A percentile compares a stretch with the other conserved stretches of the same genome.
Evolutionary conservation across 2,888 invertebrate genomes (phyloP).

Genomic region (Byasa hedistus): DNA sequence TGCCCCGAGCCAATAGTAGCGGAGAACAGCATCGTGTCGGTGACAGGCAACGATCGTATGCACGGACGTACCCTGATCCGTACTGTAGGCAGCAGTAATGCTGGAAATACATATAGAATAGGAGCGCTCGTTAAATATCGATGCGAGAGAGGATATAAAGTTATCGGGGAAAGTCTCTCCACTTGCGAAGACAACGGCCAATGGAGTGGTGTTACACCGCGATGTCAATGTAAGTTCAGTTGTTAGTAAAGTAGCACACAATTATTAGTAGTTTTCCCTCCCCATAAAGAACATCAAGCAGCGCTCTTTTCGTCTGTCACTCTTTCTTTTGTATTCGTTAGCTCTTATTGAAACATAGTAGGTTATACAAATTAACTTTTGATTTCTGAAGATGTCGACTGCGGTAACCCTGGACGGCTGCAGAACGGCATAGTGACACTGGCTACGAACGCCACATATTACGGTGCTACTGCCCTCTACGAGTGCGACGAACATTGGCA

Average conservation of each 20-base stretch:
- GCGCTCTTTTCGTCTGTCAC: not conserved
- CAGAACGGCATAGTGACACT: slow-evolving; percentile 87
- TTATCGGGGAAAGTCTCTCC: slow-evolving; percentile 90
- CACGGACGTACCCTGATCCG: slow-evolving; percentile 91
- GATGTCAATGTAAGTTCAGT: slow-evolving; percentile 87
- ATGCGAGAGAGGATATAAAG: slow-evolving; percentile 93
- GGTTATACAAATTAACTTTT: not conserved
- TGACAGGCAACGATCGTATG: slow-evolving; percentile 94
- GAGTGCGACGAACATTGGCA: slow-evolving; percentile 90
- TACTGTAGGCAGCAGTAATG: slow-evolving; percentile 84
- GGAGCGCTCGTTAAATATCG: slow-evolving; percentile 92
- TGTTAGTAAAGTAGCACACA: not conserved
- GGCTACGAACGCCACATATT: slow-evolving; percentile 93
- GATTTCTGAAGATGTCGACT: slow-evolving; percentile 86
- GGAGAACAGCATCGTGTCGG: slow-evolving; percentile 91
- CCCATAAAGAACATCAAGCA: no score
- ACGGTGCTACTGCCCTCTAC: slow-evolving; percentile 91
- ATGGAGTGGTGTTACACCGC: slow-evolving; percentile 91
- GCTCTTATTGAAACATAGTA: not conserved
- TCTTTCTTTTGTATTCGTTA: no score
- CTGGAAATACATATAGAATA: slow-evolving; percentile 89
- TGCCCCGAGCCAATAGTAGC: slow-evolving; percentile 91
- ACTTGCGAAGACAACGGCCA: slow-evolving; percentile 92
- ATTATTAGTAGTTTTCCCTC: no score
- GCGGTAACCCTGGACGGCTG: slow-evolving; percentile 86